These are phyloP conservation scores for Limanda limanda DNA, from an alignment of 2,113 vertebrate species.

Conservation along the genomic window DNA sequence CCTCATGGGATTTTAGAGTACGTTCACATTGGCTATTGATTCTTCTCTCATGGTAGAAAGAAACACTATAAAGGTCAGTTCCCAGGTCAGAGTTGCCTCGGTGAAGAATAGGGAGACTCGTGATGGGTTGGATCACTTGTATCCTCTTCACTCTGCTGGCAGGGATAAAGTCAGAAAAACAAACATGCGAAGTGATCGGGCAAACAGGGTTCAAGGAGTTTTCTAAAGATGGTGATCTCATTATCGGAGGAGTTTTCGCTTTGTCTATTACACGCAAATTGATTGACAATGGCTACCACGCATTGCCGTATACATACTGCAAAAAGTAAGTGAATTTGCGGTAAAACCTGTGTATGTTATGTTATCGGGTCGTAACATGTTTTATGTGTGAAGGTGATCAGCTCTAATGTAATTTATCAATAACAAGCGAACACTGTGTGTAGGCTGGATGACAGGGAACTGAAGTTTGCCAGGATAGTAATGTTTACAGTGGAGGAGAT, in stretches of 20 bases:
- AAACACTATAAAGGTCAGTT: constrained; percentile 52
- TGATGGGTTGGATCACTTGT: constrained; percentile 57
- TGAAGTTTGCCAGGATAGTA: constrained; percentile 70
- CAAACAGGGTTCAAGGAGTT: constrained; percentile 66
- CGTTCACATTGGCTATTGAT: constrained; percentile 25
- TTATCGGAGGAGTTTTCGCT: constrained; percentile 71
- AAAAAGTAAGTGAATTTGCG: constrained; percentile 32
- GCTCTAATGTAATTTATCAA: neutral
- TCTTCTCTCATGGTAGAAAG: constrained; percentile 2
- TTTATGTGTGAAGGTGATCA: neutral
- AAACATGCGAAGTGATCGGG: constrained; percentile 68
- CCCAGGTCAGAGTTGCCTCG: neutral
- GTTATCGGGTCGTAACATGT: neutral
- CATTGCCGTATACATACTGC: constrained; percentile 53
- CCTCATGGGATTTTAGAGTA: constrained; percentile 34
- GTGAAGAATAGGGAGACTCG: constrained; percentile 28
- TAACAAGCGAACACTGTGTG: neutral
- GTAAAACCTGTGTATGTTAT: neutral
- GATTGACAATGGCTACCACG: constrained; percentile 41
- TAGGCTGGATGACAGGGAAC: constrained; percentile 69
- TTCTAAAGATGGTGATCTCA: constrained; percentile 70
- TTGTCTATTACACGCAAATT: constrained; percentile 34
- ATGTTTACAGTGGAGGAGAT: constrained; percentile 76
- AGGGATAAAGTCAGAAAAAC: constrained; percentile 45
- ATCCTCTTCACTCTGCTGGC: constrained; percentile 56